A percentile compares a stretch with the other conserved stretches of the same genome.
phyloP scores from a whole-genome alignment of 2,113 vertebrate species.

The Ancistrus triradiatus region DNA sequence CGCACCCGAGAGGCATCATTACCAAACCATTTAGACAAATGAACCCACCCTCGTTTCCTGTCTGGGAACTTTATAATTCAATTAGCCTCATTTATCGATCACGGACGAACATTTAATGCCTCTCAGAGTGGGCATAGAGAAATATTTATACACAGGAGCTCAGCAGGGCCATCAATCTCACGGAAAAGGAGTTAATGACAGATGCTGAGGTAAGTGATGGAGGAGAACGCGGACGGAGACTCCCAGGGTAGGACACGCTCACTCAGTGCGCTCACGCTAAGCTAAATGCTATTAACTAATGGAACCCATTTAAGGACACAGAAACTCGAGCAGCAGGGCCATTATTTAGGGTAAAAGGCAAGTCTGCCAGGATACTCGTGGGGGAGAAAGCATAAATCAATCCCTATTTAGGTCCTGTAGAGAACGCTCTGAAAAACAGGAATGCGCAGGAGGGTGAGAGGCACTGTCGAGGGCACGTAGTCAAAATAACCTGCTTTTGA shows the following conservation, averaged over 20 bases:
- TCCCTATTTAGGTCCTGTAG: slow-evolving; percentile 15
- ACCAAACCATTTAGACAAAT: slow-evolving; percentile 44
- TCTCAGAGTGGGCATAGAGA: slow-evolving; percentile 25
- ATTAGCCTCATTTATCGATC: slow-evolving; percentile 43
- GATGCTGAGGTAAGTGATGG: slow-evolving; percentile 24
- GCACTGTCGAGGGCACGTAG: no score
- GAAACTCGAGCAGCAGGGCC: slow-evolving; percentile 1
- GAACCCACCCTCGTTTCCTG: slow-evolving; percentile 35
- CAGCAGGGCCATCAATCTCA: slow-evolving; percentile 30
- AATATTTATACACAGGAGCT: slow-evolving; percentile 39
- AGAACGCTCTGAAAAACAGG: no score
- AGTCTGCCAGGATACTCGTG: slow-evolving; percentile 9
- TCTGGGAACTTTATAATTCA: slow-evolving; percentile 41
- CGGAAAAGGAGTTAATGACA: slow-evolving; percentile 20
- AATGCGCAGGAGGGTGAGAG: no score
- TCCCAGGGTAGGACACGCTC: not conserved
- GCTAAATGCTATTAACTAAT: slow-evolving; percentile 15
- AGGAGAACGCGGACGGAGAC: not conserved
- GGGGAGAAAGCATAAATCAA: slow-evolving; percentile 25
- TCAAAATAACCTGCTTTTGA: no score
- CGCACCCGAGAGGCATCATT: slow-evolving; percentile 40
- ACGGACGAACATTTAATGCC: slow-evolving; percentile 33
- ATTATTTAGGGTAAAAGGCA: slow-evolving; percentile 25
- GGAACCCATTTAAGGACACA: slow-evolving; percentile 10
- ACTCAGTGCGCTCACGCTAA: not conserved